Conservation (phyloP, 1,140 invertebrate genomes). For the Bursaphelenchus mucronatus region DNA sequence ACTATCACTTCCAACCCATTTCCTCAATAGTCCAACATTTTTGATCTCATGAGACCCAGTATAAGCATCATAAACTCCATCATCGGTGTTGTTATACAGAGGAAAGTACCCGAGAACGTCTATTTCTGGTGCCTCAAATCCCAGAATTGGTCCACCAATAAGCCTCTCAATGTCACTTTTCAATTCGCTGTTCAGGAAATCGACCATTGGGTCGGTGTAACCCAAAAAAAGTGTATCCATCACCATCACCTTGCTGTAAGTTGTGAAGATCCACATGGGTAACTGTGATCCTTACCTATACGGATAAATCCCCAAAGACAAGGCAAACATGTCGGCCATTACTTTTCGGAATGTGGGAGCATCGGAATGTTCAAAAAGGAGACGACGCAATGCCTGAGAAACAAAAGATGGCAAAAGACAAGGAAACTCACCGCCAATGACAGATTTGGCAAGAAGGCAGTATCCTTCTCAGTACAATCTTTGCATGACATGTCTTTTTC, state of each 20-base stretch:
- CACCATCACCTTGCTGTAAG: conserved; percentile 1
- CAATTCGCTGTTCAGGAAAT: conserved; percentile 16
- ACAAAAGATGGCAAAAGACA: background rate
- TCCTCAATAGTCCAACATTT: conserved; percentile 5
- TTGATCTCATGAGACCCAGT: background rate
- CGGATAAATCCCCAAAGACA: conserved; percentile 15
- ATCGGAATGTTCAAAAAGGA: conserved; percentile 5
- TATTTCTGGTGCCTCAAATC: conserved; percentile 13
- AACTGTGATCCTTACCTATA: background rate
- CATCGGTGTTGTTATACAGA: conserved; percentile 10
- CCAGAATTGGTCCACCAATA: conserved; percentile 6
- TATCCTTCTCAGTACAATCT: conserved; percentile 9
- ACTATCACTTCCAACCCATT: background rate
- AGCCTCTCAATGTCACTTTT: conserved; percentile 5
- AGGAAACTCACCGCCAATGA: conserved; percentile 10
- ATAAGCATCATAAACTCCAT: conserved; percentile 7
- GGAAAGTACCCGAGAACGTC: conserved; percentile 12
- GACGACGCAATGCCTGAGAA: conserved; percentile 8
- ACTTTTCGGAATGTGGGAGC: background rate
- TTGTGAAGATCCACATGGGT: too few species aligned
- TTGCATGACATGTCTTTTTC: conserved; percentile 2
- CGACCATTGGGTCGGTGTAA: conserved; percentile 15
- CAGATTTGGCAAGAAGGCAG: conserved; percentile 13
- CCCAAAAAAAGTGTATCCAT: conserved; percentile 6
- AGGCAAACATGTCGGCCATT: conserved; percentile 2